Conservation (phyloP, 1,140 invertebrate species). For the Sesamia nonagrioides region DNA sequence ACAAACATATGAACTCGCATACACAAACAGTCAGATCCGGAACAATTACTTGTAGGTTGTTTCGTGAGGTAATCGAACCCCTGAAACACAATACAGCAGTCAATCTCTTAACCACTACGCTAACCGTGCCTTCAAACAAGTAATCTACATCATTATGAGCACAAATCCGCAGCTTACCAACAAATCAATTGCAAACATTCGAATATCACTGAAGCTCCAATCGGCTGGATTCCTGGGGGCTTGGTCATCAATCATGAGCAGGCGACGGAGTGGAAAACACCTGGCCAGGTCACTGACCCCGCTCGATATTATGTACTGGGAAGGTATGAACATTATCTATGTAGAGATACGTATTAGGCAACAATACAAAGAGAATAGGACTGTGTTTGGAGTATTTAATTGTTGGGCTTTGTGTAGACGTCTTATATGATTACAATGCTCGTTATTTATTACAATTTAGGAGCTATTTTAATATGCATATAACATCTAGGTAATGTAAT, state of each 20-base stretch:
- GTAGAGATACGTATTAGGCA: too few species aligned
- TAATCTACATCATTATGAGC: too few species aligned
- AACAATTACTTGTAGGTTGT: too few species aligned
- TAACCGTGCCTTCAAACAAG: too few species aligned
- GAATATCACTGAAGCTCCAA: slow-evolving; percentile 28
- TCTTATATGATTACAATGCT: background rate
- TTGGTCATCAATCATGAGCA: slow-evolving; percentile 30
- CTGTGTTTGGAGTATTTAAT: background rate
- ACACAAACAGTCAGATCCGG: too few species aligned
- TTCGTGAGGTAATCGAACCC: too few species aligned
- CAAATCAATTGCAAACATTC: slow-evolving; percentile 19
- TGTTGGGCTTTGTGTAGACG: background rate
- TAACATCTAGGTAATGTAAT: too few species aligned
- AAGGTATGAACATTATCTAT: background rate
- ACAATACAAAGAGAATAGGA: background rate
- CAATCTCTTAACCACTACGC: too few species aligned
- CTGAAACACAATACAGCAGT: too few species aligned
- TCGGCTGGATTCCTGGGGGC: slow-evolving; percentile 20
- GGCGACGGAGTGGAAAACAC: slow-evolving; percentile 31
- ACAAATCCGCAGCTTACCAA: background rate
- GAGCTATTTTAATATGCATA: too few species aligned
- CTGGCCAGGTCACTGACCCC: slow-evolving; percentile 30
- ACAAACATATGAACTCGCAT: too few species aligned
- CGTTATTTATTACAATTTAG: background rate
- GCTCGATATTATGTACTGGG: background rate